Conservation (phyloP, 2,113 vertebrate genomes). For the Corydoras maculifer region DNA sequence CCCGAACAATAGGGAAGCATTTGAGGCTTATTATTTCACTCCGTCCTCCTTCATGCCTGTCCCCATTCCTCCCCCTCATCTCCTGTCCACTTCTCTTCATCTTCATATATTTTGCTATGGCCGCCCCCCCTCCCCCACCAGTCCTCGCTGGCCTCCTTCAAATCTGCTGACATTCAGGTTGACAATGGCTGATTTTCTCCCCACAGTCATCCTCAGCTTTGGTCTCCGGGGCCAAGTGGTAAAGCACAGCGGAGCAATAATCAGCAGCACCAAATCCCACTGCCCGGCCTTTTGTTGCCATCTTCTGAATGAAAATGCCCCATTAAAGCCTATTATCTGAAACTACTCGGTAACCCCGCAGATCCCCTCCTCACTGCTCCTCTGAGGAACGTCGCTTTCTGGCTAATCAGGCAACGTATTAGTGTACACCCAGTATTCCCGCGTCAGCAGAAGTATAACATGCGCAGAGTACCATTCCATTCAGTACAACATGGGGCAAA, state of each 20-base stretch:
- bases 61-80: slow-evolving; percentile 3
- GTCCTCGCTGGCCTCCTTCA: slow-evolving; percentile 33
- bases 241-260: slow-evolving; percentile 42
- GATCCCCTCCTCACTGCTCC: slow-evolving; percentile 34
- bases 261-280: slow-evolving; percentile 47
- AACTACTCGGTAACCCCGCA: slow-evolving; percentile 42
- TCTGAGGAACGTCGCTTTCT: slow-evolving; percentile 36
- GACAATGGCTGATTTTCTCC: slow-evolving; percentile 45
- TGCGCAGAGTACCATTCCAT: not conserved
- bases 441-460: too few relatives aligned
- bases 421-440: slow-evolving; percentile 32
- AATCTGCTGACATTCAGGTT: slow-evolving; percentile 47
- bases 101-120: not conserved
- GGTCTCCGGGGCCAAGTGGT: slow-evolving; percentile 39
- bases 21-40: too few relatives aligned
- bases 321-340: slow-evolving; percentile 57
- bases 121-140: not conserved
- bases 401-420: slow-evolving; percentile 39
- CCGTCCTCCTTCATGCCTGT: too few relatives aligned
- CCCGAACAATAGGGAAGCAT: too few relatives aligned
- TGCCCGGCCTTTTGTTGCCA: slow-evolving; percentile 46
- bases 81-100: slow-evolving; percentile 2
- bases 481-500: not conserved
- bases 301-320: slow-evolving; percentile 53
- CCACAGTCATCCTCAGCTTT: slow-evolving; percentile 35